Base-by-base conservation (phyloP, 2,888 invertebrate species). In the Orchestes rusci region DNA sequence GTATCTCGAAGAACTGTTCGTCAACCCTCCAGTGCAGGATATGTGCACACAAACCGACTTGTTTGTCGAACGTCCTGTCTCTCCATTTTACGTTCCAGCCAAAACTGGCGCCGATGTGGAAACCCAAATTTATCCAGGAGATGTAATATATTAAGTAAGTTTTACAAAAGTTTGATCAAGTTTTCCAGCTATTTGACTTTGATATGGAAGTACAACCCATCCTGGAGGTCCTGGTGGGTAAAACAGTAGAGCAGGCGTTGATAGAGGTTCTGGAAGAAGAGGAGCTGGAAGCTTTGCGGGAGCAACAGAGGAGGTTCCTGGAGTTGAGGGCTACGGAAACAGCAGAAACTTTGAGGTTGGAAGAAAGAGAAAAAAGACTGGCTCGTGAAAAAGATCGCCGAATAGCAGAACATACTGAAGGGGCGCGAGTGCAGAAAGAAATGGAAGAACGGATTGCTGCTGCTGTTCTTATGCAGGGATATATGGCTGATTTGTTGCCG, bases 241-340 rank as follows among this genome's bases (percentile, higher is more conserved):
- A 89, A 68, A 88, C 90, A 48, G 75, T 91, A 47, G 90, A 94
- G 66, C 91, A 92, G 71, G 82, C 91, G 34, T 71, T 94, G 56
- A 76, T 86, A 10, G 94, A 95, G 68, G 89, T 91, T 27, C 77
- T 92, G 56, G 91, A 94, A 66, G 94, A 95, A 66, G 93, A 94
- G 68, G 94, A 95, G 69, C 71, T 93, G 54, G 82, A 83, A 3
- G 78, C 84, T 17, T 71, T 94, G 53, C 74, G 84, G 46, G 81
- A 83, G 61, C 88, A 91, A 63, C 88, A 86, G 66, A 73, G 82
- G 64, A 70, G 80, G 62, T 84, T 80, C 62, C 65, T 74, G 52
- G 79, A 83, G 65, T 71, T 85, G 52, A 76, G 90, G 40, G 84
- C 84, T 57, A 80, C 84, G 12, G 92, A 93, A 67, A 76, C 84